These are phyloP conservation scores for Tyrophagus putrescentiae DNA, from an alignment of 1,140 invertebrate species.

Conservation along the genomic window DNA sequence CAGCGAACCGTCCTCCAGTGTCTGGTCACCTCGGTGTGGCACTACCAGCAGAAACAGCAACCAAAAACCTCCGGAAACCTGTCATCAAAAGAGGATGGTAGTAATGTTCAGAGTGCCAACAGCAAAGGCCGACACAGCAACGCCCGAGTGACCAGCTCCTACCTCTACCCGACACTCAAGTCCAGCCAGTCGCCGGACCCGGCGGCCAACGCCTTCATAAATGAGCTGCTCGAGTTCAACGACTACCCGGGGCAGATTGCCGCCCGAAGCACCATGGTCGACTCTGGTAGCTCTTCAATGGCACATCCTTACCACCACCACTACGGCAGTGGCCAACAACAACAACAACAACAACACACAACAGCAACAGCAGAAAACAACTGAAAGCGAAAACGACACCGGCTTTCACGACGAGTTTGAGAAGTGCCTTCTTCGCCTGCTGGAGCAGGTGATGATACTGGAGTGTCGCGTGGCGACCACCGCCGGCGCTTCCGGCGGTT, in stretches of 20 bases:
- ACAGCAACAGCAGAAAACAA: no score
- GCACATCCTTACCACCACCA: no score
- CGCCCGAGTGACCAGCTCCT: not conserved
- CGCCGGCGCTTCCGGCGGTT: constrained; percentile 7
- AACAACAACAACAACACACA: no score
- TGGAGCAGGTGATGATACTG: constrained; percentile 25
- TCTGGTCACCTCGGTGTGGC: constrained; percentile 57
- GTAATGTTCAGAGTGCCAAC: not conserved
- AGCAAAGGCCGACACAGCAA: not conserved
- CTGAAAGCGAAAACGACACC: constrained; percentile 11
- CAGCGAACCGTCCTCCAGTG: constrained; percentile 77
- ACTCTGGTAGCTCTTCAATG: no score
- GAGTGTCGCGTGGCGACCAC: constrained; percentile 17
- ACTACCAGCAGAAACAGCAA: constrained; percentile 37
- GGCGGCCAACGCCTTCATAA: not conserved
- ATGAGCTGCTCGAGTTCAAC: constrained; percentile 5
- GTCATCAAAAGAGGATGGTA: no score
- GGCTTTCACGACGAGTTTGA: constrained; percentile 25
- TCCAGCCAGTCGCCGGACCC: not conserved
- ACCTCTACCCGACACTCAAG: not conserved
- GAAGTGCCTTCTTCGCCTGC: constrained; percentile 21
- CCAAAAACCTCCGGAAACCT: not conserved
- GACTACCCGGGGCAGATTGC: not conserved
- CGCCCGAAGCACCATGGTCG: no score
- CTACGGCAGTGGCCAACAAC: no score